Conservation (phyloP, 2,888 invertebrate species). For the Scaptomyza reducta region DNA sequence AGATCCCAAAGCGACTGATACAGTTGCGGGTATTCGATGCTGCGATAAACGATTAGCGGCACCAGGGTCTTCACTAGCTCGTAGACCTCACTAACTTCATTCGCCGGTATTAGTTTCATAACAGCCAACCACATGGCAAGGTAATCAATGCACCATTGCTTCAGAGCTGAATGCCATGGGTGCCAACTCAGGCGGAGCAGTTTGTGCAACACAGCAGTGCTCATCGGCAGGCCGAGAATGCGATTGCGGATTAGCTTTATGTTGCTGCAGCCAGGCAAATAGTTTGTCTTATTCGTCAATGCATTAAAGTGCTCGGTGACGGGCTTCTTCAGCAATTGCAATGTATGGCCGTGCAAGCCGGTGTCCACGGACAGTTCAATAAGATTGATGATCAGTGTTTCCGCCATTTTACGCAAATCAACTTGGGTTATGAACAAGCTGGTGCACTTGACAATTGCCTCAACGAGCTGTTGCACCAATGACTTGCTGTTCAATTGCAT, state of each 20-base stretch:
- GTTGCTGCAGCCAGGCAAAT: constrained; percentile 58
- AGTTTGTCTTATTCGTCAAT: constrained; percentile 74
- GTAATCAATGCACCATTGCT: constrained; percentile 70
- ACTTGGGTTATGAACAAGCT: constrained; percentile 54
- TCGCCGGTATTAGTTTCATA: constrained; percentile 45
- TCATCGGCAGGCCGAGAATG: constrained; percentile 81
- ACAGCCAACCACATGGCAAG: constrained; percentile 76
- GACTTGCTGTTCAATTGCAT: constrained; percentile 72
- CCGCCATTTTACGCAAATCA: constrained; percentile 64
- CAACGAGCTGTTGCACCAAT: constrained; percentile 66
- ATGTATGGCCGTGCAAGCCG: constrained; percentile 57
- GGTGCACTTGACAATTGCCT: constrained; percentile 64
- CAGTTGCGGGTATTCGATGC: constrained; percentile 25
- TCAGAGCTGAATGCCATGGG: constrained; percentile 31
- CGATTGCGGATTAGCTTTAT: constrained; percentile 52
- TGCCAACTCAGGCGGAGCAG: constrained; percentile 56
- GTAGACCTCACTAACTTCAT: constrained; percentile 67
- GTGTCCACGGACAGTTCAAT: constrained; percentile 62
- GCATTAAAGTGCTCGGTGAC: constrained; percentile 75
- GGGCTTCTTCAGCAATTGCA: constrained; percentile 62
- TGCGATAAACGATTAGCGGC: constrained; percentile 67
- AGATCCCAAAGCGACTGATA: constrained; percentile 62
- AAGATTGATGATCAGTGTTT: constrained; percentile 66
- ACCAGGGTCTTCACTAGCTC: constrained; percentile 70
- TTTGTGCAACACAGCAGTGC: constrained; percentile 67